Evolutionary conservation across 2,797 vertebrate genomes (phyloP).

Genomic region (Oceanodroma leucorhoa): DNA sequence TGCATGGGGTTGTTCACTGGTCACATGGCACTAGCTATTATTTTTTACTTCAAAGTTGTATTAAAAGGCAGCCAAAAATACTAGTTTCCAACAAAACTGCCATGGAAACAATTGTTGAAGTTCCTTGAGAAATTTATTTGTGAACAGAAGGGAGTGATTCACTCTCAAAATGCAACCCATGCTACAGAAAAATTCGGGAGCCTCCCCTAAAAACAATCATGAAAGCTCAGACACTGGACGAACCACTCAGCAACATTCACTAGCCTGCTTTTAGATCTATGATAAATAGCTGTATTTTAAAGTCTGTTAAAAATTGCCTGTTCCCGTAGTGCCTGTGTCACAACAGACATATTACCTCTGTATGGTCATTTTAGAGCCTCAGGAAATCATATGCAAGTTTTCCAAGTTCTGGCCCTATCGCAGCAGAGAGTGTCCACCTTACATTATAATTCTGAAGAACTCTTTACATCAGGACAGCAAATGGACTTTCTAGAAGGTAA

Average conservation of each 20-base stretch:
- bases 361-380: background rate
- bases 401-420: background rate
- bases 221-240: background rate
- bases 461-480: background rate
- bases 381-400: background rate
- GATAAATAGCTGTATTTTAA: background rate
- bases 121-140: slow-evolving; percentile 21
- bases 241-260: background rate
- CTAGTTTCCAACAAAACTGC: slow-evolving; percentile 20
- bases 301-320: background rate
- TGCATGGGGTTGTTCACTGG: background rate
- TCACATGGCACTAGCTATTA: background rate
- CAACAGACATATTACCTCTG: background rate
- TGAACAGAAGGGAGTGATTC: slow-evolving; percentile 37
- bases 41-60: slow-evolving; percentile 7
- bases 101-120: slow-evolving; percentile 50
- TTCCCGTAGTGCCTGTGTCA: background rate
- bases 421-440: background rate
- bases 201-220: background rate
- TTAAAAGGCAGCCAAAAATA: slow-evolving; percentile 34
- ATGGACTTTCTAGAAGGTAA: background rate
- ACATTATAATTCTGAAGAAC: background rate
- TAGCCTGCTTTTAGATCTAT: background rate
- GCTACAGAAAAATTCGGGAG: background rate
- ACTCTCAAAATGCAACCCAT: slow-evolving; percentile 8